These are phyloP conservation scores for Bergia sp. DNA, from an alignment of 92 coral and sea anemone species.

Conservation along the genomic window DNA sequence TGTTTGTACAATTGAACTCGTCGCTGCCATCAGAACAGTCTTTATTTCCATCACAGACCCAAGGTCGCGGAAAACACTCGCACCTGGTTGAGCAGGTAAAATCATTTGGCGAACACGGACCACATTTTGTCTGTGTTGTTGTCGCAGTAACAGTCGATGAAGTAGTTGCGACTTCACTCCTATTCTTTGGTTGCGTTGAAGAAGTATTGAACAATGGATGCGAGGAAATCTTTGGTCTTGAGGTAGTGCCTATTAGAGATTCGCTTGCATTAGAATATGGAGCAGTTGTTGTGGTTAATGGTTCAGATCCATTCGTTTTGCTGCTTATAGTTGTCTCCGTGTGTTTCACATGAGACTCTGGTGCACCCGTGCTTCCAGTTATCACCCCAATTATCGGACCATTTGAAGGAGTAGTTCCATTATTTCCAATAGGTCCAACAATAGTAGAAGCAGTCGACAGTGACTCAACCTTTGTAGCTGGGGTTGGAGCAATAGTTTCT, in stretches of 20 bases:
- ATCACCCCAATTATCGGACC: not conserved
- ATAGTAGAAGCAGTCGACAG: not conserved
- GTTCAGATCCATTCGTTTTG: not conserved
- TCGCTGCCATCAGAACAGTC: conserved; percentile 66
- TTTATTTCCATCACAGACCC: conserved; percentile 58
- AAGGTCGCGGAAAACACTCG: conserved; percentile 49
- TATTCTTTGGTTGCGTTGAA: conserved; percentile 14
- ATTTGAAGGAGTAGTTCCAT: not conserved
- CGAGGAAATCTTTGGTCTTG: conserved; percentile 1
- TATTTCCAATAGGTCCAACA: not conserved
- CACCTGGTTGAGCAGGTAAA: conserved; percentile 51
- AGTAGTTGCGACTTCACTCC: not conserved
- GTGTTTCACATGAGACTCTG: conserved; percentile 35
- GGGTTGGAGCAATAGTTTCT: not conserved
- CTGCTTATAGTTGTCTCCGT: conserved; percentile 1
- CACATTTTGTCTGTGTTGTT: conserved; percentile 32
- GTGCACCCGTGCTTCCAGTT: conserved; percentile 13
- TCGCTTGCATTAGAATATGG: not conserved
- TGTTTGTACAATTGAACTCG: conserved; percentile 45
- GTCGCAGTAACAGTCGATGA: conserved; percentile 10
- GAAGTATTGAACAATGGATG: conserved; percentile 11
- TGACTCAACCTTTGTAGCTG: not conserved
- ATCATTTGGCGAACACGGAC: conserved; percentile 48
- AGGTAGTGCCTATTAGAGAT: conserved; percentile 3
- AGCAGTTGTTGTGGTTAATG: not conserved